phyloP scores from a whole-genome alignment of 92 coral and sea anemone genomes.

The Umimayanthus chanpuru region DNA sequence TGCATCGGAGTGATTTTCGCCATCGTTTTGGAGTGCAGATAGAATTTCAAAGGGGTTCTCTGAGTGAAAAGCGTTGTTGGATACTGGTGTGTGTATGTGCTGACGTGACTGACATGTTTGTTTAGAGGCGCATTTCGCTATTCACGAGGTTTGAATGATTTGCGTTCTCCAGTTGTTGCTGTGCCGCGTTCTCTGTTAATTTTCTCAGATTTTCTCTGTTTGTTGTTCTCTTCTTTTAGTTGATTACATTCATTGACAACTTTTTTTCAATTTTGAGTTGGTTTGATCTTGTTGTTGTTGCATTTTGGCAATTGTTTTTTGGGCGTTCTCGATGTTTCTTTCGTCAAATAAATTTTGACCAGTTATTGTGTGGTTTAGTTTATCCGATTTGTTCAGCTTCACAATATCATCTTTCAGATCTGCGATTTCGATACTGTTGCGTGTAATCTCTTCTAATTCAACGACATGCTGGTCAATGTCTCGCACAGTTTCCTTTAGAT shows the following conservation, averaged over 20 bases:
- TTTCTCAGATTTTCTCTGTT: neutral
- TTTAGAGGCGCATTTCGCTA: neutral
- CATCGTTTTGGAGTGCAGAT: neutral
- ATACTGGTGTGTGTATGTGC: neutral
- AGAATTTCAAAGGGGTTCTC: neutral
- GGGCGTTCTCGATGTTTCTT: neutral
- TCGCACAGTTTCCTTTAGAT: neutral
- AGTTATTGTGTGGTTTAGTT: neutral
- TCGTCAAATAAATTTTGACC: neutral
- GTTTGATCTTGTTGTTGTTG: constrained; percentile 9
- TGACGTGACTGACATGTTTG: neutral
- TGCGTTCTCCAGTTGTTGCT: neutral
- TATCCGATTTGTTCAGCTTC: neutral
- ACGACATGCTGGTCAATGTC: neutral
- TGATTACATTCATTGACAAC: neutral
- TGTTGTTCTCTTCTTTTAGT: constrained; percentile 2
- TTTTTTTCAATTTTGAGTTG: neutral
- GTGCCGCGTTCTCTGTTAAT: neutral
- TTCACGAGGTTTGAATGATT: neutral
- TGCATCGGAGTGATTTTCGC: neutral
- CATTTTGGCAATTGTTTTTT: neutral
- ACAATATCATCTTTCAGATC: neutral
- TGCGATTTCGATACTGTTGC: neutral
- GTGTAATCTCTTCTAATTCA: neutral
- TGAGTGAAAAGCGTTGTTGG: neutral